These are phyloP conservation scores for Adelphocoris suturalis DNA, from an alignment of 2,888 invertebrate species.

Conservation along the genomic window DNA sequence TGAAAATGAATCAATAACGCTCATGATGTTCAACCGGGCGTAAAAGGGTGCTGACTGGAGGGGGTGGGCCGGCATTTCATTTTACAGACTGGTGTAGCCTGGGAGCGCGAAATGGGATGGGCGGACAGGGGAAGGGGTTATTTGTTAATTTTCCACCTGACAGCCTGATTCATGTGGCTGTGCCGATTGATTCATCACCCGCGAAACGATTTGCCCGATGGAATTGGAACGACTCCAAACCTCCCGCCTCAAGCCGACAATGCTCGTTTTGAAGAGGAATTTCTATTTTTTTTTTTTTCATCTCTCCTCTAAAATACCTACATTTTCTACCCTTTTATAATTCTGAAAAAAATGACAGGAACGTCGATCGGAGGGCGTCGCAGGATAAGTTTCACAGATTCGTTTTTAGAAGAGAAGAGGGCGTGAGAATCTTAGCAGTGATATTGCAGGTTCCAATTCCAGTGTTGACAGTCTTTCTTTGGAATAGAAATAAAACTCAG, in stretches of 20 bases:
- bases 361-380: neutral
- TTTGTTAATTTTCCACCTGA: conserved; percentile 67
- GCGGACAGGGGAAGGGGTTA: conserved; percentile 35
- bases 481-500: too few relatives aligned
- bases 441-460: too few relatives aligned
- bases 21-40: conserved; percentile 55
- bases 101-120: neutral
- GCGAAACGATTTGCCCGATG: conserved; percentile 41
- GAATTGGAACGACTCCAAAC: conserved; percentile 59
- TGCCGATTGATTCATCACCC: conserved; percentile 60
- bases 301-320: neutral
- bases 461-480: too few relatives aligned
- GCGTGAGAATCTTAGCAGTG: too few relatives aligned
- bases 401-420: neutral
- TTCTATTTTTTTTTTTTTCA: neutral
- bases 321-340: neutral
- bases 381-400: neutral
- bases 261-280: conserved; percentile 14
- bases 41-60: conserved; percentile 48
- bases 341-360: neutral
- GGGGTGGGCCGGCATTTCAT: conserved; percentile 45
- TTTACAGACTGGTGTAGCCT: conserved; percentile 17
- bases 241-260: conserved; percentile 28
- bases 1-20: conserved; percentile 60
- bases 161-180: conserved; percentile 64